Evolutionary conservation across 2,113 vertebrate genomes (phyloP).

Genomic region (Bos indicus): DNA sequence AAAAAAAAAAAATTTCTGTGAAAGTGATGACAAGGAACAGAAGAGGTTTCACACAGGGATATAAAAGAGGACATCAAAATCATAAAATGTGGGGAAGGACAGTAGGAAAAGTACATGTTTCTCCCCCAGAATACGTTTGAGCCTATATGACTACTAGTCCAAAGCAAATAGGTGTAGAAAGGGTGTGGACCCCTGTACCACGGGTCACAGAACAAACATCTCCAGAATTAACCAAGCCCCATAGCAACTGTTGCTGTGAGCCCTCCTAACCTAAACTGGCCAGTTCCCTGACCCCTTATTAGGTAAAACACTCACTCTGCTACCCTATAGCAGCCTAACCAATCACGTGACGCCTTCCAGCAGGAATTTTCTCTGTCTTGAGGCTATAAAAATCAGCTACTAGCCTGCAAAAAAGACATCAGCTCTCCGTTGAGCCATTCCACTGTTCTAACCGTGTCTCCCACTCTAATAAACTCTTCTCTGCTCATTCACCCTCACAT

Average conservation of each 20-base stretch:
- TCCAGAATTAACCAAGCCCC: neutral
- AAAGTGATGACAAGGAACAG: neutral
- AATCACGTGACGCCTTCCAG: neutral
- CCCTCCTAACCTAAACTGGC: neutral
- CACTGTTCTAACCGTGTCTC: neutral
- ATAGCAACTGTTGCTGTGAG: neutral
- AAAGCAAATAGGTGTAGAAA: neutral
- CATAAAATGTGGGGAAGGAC: neutral
- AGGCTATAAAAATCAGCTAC: neutral
- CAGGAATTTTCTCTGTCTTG: neutral
- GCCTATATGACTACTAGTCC: too few relatives aligned
- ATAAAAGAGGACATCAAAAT: neutral
- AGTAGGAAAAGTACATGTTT: neutral
- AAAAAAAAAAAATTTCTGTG: neutral
- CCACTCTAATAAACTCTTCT: neutral
- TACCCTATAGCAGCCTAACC: neutral
- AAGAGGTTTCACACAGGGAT: neutral
- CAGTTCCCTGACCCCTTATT: neutral
- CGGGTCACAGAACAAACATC: neutral
- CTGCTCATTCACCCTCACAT: neutral
- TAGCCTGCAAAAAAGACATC: neutral
- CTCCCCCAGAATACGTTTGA: neutral
- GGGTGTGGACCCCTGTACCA: neutral
- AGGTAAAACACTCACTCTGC: neutral
- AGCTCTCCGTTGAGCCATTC: neutral